phyloP scores from a whole-genome alignment of 2,797 vertebrate species.

The Clarias platycephalus region DNA sequence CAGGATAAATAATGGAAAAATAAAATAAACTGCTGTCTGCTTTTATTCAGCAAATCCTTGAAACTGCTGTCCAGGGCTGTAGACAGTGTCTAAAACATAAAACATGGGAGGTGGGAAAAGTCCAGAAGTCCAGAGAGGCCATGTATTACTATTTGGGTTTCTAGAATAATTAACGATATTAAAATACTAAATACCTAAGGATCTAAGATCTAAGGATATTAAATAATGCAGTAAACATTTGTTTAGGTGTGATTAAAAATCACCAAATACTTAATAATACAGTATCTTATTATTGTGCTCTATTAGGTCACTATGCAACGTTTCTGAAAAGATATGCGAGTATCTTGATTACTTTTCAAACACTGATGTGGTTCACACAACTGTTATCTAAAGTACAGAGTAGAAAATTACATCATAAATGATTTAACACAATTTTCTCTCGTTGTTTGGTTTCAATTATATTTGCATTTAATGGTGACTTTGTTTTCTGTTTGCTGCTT shows the following conservation, averaged over 20 bases:
- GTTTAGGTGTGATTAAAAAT: not conserved
- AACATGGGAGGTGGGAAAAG: conserved; percentile 41
- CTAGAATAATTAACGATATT: too few species aligned
- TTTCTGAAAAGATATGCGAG: not conserved
- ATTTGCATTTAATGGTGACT: not conserved
- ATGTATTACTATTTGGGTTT: not conserved
- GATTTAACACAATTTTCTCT: not conserved
- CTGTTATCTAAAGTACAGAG: not conserved
- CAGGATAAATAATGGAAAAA: not conserved
- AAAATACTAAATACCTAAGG: not conserved
- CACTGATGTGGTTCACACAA: not conserved
- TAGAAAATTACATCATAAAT: not conserved
- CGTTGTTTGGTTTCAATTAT: not conserved
- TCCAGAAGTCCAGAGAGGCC: conserved; percentile 27
- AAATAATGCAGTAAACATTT: not conserved
- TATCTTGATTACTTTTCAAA: not conserved
- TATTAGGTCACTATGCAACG: not conserved
- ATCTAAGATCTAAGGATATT: not conserved
- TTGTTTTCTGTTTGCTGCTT: not conserved
- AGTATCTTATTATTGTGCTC: not conserved
- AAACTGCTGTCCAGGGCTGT: conserved; percentile 51
- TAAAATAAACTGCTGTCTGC: too few species aligned
- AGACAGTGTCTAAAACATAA: conserved; percentile 34
- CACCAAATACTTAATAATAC: not conserved
- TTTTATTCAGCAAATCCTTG: conserved; percentile 40